Conservation (phyloP, 2,888 invertebrate genomes). For the Ophion obscuratus region DNA sequence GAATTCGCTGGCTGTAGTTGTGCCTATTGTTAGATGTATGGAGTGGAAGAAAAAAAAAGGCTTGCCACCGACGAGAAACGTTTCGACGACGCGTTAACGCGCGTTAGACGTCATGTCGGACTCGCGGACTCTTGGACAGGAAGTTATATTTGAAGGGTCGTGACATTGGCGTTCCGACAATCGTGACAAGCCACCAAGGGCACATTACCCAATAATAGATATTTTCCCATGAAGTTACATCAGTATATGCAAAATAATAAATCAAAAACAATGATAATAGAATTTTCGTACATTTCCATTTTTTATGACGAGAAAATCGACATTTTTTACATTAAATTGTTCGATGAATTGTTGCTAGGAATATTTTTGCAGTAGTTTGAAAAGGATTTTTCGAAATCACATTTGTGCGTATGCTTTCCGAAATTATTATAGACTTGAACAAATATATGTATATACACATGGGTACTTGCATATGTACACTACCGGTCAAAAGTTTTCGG, state of each 20-base stretch:
- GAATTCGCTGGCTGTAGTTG: slow-evolving; percentile 9
- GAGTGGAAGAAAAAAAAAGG: slow-evolving; percentile 5
- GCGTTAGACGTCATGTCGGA: slow-evolving; percentile 28
- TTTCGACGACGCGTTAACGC: slow-evolving; percentile 41
- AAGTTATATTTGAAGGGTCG: slow-evolving; percentile 62
- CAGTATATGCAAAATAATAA: neutral
- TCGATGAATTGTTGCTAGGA: neutral
- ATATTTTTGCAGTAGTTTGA: neutral
- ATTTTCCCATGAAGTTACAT: slow-evolving; percentile 1
- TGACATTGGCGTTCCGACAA: slow-evolving; percentile 57
- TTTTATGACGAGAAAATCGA: neutral
- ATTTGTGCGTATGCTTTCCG: neutral
- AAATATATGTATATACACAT: neutral
- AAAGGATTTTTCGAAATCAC: neutral
- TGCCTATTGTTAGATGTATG: slow-evolving; percentile 20
- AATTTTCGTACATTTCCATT: neutral
- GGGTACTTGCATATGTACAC: neutral
- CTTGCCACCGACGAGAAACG: neutral
- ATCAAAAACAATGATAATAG: neutral
- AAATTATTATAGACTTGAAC: neutral
- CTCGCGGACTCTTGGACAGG: slow-evolving; percentile 22
- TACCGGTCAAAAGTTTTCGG: too few species aligned
- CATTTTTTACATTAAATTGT: neutral
- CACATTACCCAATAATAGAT: slow-evolving; percentile 35
- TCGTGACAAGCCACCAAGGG: slow-evolving; percentile 41